Base-by-base conservation (phyloP, 2,113 vertebrate genomes). In the Pyrgilauda ruficollis region DNA sequence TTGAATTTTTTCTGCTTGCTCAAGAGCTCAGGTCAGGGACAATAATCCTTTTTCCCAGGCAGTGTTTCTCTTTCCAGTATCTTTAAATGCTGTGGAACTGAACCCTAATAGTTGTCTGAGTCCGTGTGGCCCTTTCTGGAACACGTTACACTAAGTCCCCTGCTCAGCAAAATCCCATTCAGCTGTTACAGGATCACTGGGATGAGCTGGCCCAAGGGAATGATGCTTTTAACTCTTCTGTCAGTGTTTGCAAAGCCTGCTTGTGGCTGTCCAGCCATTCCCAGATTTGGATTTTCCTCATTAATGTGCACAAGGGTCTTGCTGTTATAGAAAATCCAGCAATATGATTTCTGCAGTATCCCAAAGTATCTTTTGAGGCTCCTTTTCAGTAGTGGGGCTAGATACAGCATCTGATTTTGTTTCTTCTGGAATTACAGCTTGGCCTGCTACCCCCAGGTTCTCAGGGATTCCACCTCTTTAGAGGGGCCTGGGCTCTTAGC, bases 91-190 rank as follows among this genome's bases (percentile, higher is more conserved):
- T 13, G 15, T 56, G 61, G 43, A 20, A 9, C 70, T n/a, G 59
- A 47, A 3, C 19, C n/a, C 59, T 30, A 1, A 7, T 47, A 28
- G 8, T 28, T 33, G 15, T 3, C 55, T 47, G 59, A n/a, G 59
- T 33, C 9, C 1, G 0, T 33, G 68, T 55, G 41, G 22, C 33
- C 33, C 18, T 47, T 46, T 28, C 23, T 64, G 69, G 46, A 37
- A 39, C 33, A 19, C 6, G 2, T 2, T 27, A 1, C 53, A 37
- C 7, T 4, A 4, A 44, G 11, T 37, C 2, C 37, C 15, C 2
- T 7, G 37, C 15, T 37, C 33, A 77, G 53, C 63, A 77, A 12
- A 44, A 37, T 22, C 53, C 53, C 46, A 7, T 15, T 15, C 33
- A 37, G 53, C 44, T 37, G 24, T 7, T 27, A 8, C 4, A 68